Conservation (phyloP, 2,888 invertebrate species). For the Hydropsyche betteni region DNA sequence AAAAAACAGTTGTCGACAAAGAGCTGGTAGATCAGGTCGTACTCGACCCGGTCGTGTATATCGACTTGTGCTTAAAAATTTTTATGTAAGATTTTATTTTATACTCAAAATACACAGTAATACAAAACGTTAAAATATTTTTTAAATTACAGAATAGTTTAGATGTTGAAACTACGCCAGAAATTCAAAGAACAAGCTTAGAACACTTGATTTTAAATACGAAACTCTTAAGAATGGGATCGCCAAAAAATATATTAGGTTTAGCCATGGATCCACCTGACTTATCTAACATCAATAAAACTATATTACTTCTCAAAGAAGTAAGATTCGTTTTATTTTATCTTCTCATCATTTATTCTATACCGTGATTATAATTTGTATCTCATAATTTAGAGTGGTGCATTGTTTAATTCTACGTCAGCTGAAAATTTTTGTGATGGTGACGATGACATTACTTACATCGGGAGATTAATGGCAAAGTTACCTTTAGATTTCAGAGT, state of each 20-base stretch:
- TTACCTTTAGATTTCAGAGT: slow-evolving; percentile 85
- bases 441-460: slow-evolving; percentile 88
- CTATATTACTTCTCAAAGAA: slow-evolving; percentile 87
- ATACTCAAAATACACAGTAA: background rate
- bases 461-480: slow-evolving; percentile 83
- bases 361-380: slow-evolving; percentile 23
- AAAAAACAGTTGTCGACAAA: slow-evolving; percentile 87
- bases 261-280: slow-evolving; percentile 89
- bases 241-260: slow-evolving; percentile 80
- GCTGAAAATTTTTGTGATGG: slow-evolving; percentile 64
- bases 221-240: slow-evolving; percentile 84
- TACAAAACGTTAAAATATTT: slow-evolving; percentile 1
- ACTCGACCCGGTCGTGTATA: slow-evolving; percentile 87
- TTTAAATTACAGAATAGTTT: slow-evolving; percentile 60
- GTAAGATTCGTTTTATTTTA: slow-evolving; percentile 56
- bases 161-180: slow-evolving; percentile 70
- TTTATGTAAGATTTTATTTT: slow-evolving; percentile 67
- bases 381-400: slow-evolving; percentile 72
- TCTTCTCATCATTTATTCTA: slow-evolving; percentile 15
- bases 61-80: slow-evolving; percentile 74
- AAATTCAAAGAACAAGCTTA: slow-evolving; percentile 83
- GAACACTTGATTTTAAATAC: slow-evolving; percentile 81
- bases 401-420: slow-evolving; percentile 69
- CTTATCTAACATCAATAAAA: slow-evolving; percentile 80
- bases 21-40: slow-evolving; percentile 91